A percentile compares a stretch with the other conserved stretches of the same genome.
These are phyloP conservation scores for Orussus abietinus DNA, from an alignment of 1,140 invertebrate genomes.

Conservation along the genomic window DNA sequence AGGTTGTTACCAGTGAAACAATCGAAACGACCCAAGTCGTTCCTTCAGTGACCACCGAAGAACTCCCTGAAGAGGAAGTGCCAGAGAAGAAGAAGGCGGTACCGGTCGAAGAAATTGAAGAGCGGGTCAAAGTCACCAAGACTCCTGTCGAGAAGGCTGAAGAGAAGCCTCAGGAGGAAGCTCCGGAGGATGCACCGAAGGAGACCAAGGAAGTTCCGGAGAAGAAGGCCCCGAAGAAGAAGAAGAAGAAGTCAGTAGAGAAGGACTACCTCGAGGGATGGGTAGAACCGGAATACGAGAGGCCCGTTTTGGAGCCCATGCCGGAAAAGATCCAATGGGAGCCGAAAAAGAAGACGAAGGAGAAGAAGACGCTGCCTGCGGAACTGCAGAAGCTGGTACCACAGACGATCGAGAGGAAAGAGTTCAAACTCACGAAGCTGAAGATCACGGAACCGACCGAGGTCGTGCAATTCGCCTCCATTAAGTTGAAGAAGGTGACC, in stretches of 20 bases:
- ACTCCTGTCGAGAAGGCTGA: constrained; percentile 13
- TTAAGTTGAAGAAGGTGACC: constrained; percentile 62
- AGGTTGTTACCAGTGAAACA: constrained; percentile 5
- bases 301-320: constrained; percentile 47
- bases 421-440: constrained; percentile 47
- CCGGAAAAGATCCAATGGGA: constrained; percentile 50
- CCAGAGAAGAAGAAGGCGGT: not conserved
- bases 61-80: not conserved
- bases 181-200: constrained; percentile 3
- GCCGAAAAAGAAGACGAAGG: constrained; percentile 45
- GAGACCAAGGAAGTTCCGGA: constrained; percentile 14
- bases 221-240: constrained; percentile 30
- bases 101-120: constrained; percentile 19
- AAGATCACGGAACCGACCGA: constrained; percentile 44
- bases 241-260: constrained; percentile 45
- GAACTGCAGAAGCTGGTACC: constrained; percentile 35
- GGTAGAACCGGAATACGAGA: constrained; percentile 49
- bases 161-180: constrained; percentile 4
- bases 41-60: not conserved
- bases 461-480: constrained; percentile 56
- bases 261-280: constrained; percentile 51
- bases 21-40: constrained; percentile 3
- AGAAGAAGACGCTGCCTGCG: constrained; percentile 33
- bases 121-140: constrained; percentile 20
- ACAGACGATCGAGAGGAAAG: constrained; percentile 48